Evolutionary conservation across 64 coral and sea anemone genomes (phyloP), one percentile per base, ranked within the genome.

Genomic region (Stichodactyla helianthus): DNA sequence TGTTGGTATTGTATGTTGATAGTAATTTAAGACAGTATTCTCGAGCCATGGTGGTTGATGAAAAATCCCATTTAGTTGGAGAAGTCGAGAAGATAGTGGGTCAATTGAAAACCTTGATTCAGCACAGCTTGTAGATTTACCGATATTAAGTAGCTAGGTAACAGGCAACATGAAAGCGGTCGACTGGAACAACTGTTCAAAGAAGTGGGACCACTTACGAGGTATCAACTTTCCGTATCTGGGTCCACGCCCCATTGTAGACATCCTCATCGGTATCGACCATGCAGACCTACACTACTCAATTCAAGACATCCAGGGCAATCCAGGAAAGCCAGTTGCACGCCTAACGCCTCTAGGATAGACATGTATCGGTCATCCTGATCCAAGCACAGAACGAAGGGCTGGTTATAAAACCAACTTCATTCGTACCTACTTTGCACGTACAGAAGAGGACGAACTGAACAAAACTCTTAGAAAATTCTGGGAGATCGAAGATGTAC

Each of bases 401-500:
- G 51, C 56, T 50, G 27, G 53, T 25, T 19, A 52, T 52, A 50
- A 84, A 64, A 60, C 88, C 51, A 87, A 51, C 51, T 85, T 93
- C 53, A 71, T 16, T 50, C 78, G 68, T 10, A 86, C 82, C 22
- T 87, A 90, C n/a, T 70, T 56, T 88, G 83, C 83, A 31, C 25
- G 54, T 63, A 51, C 10, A 1, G 12, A 54, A 54, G 63, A 62
- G 11, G 83, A 86, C 15, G 88, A 93, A 82, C 17, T 89, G 44
- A 67, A 86, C 65, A 79, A 55, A 17, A 86, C 62, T 53, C 84
- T 93, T 14, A 83, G 61, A 77, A 89, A 83, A 67, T 89, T 89
- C 53, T 93, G 92, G 88, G 92, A 93, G 55, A 86, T 94, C 50
- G 92, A 94, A 94, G 57, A 74, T 22, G 51, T 56, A 28, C 27